Evolutionary conservation across 2,797 vertebrate species (phyloP).

Genomic region (Limosa lapponica): DNA sequence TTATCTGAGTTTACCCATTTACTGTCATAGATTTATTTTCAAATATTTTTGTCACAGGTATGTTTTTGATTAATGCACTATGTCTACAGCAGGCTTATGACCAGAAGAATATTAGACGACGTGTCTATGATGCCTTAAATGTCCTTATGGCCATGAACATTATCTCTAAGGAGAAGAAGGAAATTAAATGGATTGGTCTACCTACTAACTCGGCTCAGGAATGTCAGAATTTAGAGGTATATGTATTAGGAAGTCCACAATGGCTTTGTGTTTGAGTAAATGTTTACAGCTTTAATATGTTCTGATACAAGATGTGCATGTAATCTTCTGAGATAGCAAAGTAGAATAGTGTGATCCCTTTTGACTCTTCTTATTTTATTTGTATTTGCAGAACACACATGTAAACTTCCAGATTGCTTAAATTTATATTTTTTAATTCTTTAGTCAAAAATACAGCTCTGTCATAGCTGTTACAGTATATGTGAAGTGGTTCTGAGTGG

Average conservation of each 20-base stretch:
- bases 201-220: constrained; percentile 99
- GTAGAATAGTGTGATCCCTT: not conserved
- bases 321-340: not conserved
- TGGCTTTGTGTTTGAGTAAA: not conserved
- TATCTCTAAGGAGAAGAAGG: constrained; percentile 99
- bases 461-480: not conserved
- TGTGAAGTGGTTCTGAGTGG: not conserved
- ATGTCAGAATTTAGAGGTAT: constrained; percentile 97
- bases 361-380: not conserved
- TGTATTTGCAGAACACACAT: not conserved
- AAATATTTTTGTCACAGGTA: not conserved
- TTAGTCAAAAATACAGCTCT: not conserved
- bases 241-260: not conserved
- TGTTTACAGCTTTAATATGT: not conserved
- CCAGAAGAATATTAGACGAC: constrained; percentile 98
- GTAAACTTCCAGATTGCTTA: not conserved
- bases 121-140: constrained; percentile 98
- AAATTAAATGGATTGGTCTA: constrained; percentile 98
- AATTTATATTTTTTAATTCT: not conserved
- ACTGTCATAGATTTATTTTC: not conserved
- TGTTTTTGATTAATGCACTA: constrained; percentile 15
- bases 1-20: not conserved
- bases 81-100: constrained; percentile 90
- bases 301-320: not conserved
- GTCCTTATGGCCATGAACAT: constrained; percentile 99